Conservation (phyloP, 2,888 invertebrate genomes). For the Sarcophaga caerulescens region DNA sequence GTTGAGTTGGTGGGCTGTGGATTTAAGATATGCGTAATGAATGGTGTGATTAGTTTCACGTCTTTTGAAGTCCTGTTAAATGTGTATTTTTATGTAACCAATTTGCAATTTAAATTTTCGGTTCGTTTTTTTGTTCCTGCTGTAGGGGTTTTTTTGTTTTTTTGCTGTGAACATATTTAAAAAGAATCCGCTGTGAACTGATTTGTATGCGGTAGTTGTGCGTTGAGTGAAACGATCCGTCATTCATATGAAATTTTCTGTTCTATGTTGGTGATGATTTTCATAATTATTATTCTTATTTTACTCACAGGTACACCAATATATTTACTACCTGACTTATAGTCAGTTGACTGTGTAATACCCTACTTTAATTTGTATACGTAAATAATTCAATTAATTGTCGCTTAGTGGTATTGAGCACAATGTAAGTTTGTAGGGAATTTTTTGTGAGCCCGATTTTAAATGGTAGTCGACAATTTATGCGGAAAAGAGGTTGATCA, state of each 20-base stretch:
- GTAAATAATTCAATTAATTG: too few relatives aligned
- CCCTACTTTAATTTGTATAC: too few relatives aligned
- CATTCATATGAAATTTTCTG: background rate
- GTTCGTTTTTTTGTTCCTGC: slow-evolving; percentile 15
- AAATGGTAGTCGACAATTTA: too few relatives aligned
- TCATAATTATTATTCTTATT: slow-evolving; percentile 59
- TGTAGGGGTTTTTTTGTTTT: slow-evolving; percentile 38
- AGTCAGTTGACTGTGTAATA: too few relatives aligned
- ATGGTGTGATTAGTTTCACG: slow-evolving; percentile 63
- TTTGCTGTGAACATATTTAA: too few relatives aligned
- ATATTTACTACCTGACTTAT: too few relatives aligned
- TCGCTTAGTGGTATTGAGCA: too few relatives aligned
- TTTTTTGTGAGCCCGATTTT: too few relatives aligned
- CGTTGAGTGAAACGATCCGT: slow-evolving; percentile 11
- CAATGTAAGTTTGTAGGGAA: too few relatives aligned
- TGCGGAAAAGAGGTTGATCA: too few relatives aligned
- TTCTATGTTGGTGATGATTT: slow-evolving; percentile 52
- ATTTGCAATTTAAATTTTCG: slow-evolving; percentile 60
- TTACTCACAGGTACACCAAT: slow-evolving; percentile 22
- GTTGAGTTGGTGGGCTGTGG: slow-evolving; percentile 15
- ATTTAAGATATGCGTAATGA: background rate
- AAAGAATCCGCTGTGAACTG: too few relatives aligned
- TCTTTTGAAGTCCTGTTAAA: slow-evolving; percentile 48
- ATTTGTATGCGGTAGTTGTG: slow-evolving; percentile 30
- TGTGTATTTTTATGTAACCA: slow-evolving; percentile 39